Percentiles rank a stretch among this genome's conserved stretches.
phyloP scores from a whole-genome alignment of 2,113 vertebrate genomes.

The Scomber colias region DNA sequence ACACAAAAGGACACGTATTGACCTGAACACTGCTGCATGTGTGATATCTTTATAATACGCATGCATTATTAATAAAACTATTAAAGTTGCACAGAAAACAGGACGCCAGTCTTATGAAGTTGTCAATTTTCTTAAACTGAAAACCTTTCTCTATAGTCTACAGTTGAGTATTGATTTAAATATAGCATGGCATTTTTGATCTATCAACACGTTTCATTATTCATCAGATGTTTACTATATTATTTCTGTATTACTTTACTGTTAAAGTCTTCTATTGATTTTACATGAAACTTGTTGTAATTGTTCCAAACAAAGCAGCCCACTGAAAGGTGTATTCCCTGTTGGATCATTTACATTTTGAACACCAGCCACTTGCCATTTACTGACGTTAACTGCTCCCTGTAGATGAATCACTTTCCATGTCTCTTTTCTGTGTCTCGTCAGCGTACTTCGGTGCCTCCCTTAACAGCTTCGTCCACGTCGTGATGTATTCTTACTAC shows the following conservation, averaged over 20 bases:
- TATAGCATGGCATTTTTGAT: neutral
- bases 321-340: conserved; percentile 11
- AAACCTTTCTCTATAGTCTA: neutral
- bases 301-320: neutral
- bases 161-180: neutral
- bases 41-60: neutral
- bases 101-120: neutral
- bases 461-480: conserved; percentile 97
- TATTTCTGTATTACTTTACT: conserved; percentile 23
- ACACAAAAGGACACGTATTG: conserved; percentile 31
- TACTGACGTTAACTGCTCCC: neutral
- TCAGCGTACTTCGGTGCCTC: conserved; percentile 95
- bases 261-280: conserved; percentile 21
- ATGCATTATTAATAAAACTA: too few relatives aligned
- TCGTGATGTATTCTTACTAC: conserved; percentile 99
- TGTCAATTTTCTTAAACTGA: too few relatives aligned
- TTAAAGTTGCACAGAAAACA: neutral
- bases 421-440: conserved; percentile 38
- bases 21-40: conserved; percentile 9
- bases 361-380: neutral
- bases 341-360: neutral
- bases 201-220: conserved; percentile 2
- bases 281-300: conserved; percentile 7
- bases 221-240: conserved; percentile 8
- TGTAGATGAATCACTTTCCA: conserved; percentile 20